Evolutionary conservation across 2,888 invertebrate genomes (phyloP), one percentile per base, ranked within the genome.

Genomic region (Meghimatium bilineatum): DNA sequence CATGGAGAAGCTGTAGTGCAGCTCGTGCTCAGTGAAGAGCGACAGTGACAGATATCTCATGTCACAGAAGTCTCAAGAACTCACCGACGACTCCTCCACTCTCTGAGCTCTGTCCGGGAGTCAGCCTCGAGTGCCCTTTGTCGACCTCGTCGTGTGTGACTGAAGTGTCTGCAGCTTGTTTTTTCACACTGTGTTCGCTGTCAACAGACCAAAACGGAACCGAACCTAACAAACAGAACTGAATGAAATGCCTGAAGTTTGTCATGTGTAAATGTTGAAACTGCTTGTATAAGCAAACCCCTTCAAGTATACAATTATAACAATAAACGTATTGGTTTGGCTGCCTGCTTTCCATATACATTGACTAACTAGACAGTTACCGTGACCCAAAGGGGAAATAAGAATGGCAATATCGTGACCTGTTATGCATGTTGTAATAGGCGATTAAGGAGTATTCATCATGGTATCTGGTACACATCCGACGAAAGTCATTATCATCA

Each of bases 151-250:
- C 56, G 34, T 56, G 56, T 29, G 34, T 56, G 36, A 23, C 52
- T 74, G 72, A 52, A 81, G 81, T 81, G 81, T 29, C 36, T 44
- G 38, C 81, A 81, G 32, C 72, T 72, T 72, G 81, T 52, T 74
- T 8, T 44, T 74, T 81, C 81, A 63, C 81, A 81, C 81, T 38
- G 38, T 17, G 66, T 60, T 60, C 17, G 23, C n/a, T 29, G 17
- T 0, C 6, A 77, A 36, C 17, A 63, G 12, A 63, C 66, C 32
- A 66, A 66, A 29, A 12, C 32, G 66, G 29, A 32, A 12, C 66
- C 32, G 1, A 66, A 66, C 66, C 66, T n/a, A 32, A 14, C 32
- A 66, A 66, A 29, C 32, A 66, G 1, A 32, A 32, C 8, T 23
- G 66, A 32, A 17, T 29, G 14, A 20, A 66, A 66, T 66, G 14